A percentile compares a stretch with the other conserved stretches of the same genome.
Conservation (phyloP, 64 coral and sea anemone genomes). For the Orbicella faveolata region DNA sequence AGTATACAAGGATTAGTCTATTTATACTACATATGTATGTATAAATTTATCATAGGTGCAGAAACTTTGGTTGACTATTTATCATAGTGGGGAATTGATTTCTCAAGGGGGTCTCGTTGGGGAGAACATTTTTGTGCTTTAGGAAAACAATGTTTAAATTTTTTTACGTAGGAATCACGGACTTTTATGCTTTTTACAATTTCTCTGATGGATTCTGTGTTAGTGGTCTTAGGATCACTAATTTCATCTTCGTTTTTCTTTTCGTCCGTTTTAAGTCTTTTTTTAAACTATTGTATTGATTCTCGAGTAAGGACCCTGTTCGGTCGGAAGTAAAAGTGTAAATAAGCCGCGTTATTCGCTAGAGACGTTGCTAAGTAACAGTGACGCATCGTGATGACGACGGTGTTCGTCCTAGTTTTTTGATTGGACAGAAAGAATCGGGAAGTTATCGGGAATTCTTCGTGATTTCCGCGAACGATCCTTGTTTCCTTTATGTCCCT, state of each 20-base stretch:
- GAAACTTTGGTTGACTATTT: conserved; percentile 12
- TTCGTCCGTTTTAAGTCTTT: conserved; percentile 26
- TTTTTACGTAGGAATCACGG: background rate
- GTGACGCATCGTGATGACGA: background rate
- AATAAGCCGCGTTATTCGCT: background rate
- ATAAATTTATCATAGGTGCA: background rate
- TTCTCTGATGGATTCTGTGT: background rate
- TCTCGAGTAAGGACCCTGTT: background rate
- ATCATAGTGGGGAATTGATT: conserved; percentile 5
- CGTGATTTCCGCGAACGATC: background rate
- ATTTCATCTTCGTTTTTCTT: background rate
- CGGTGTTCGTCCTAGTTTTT: background rate
- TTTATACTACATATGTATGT: conserved; percentile 19
- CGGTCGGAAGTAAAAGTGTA: background rate
- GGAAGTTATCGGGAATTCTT: background rate
- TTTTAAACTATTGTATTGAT: conserved; percentile 10
- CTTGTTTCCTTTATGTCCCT: background rate
- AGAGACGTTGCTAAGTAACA: background rate
- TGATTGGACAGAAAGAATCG: background rate
- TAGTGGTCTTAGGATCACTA: background rate
- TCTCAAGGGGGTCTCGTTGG: background rate
- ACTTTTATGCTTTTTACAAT: conserved; percentile 22
- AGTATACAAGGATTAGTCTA: background rate
- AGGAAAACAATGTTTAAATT: background rate
- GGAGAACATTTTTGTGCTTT: background rate